A percentile compares a stretch with the other conserved stretches of the same genome.
Evolutionary conservation across 2,888 invertebrate species (phyloP).

Genomic region (Dione juno): DNA sequence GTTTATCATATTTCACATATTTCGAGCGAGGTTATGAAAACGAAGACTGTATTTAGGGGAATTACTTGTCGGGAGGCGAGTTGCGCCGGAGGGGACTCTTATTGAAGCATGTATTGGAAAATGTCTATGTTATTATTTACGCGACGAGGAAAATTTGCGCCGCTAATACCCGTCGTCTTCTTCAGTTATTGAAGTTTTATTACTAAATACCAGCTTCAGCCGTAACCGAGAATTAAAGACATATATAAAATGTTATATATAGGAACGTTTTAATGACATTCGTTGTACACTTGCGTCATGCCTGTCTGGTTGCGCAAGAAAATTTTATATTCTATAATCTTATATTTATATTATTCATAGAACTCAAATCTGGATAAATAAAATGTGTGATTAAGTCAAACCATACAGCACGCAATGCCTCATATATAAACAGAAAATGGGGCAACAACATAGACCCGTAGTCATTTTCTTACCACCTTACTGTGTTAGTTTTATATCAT

Average conservation of each 20-base stretch:
- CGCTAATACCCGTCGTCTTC: conserved; percentile 70
- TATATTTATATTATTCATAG: not conserved
- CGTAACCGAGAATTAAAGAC: conserved; percentile 21
- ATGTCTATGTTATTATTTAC: conserved; percentile 77
- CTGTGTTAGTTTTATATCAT: too few relatives aligned
- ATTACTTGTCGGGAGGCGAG: conserved; percentile 33
- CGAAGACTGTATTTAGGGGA: conserved; percentile 34
- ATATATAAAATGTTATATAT: not conserved
- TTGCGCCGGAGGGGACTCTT: conserved; percentile 53
- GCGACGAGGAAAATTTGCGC: conserved; percentile 64
- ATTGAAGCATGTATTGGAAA: conserved; percentile 73
- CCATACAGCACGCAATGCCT: not conserved
- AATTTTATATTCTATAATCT: not conserved
- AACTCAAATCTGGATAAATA: too few relatives aligned
- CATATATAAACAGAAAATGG: not conserved
- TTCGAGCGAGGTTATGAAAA: conserved; percentile 28
- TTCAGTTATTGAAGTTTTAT: conserved; percentile 65
- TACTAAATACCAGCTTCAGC: conserved; percentile 64
- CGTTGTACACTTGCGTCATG: too few relatives aligned
- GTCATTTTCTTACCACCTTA: too few relatives aligned
- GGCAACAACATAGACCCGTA: too few relatives aligned
- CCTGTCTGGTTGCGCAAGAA: not conserved
- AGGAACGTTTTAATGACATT: not conserved
- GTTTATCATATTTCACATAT: conserved; percentile 27
- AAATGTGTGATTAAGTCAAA: too few relatives aligned